Base-by-base conservation (phyloP, 35 echinoderm and acorn worm genomes). In the Chiridota heheva region DNA sequence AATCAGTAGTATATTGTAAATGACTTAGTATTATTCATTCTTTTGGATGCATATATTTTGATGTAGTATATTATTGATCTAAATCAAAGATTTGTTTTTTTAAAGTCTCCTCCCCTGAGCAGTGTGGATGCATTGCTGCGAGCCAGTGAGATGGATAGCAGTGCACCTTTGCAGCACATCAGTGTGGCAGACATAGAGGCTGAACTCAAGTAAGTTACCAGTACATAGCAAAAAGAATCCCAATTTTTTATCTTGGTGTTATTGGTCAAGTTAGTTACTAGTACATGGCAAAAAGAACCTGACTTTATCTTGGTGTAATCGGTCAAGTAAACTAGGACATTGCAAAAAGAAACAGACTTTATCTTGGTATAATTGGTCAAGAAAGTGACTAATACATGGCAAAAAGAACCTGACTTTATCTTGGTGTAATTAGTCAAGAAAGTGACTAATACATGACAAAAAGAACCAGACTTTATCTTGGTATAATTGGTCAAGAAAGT, bases 61-160 rank as follows among this genome's bases (percentile, higher is more conserved):
- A 72, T 43, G 2, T 41, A 17, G 17, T 65, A 15, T 65, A 17
- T n/a, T 65, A 15, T 31, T 65, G 18, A 29, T 32, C 12, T n/a
- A 22, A 13, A 65, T 31, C 10, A 33, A 2, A 12, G 22, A 58
- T 36, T 77, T 72, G 10, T 72, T 28, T 42, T 31, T 17, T 16
- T 7, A 43, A 58, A 93, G 85, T 45, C 80, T 53, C 69, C 90
- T 31, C 79, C 83, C 17, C 34, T 81, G 8, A 90, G 81, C 49
- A 98, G 82, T 74, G 85, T 98, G 39, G 95, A 92, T 92, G 89
- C 85, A 37, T 42, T 98, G 17, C 58, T 98, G 36, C 89, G 89
- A 74, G 95, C 95, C 16, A 98, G 89, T 70, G 79, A 97, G 47
- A 57, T 87, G 48, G 90, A 93, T 36, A 57, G 78, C 39, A 70